phyloP scores from a whole-genome alignment of 2,888 invertebrate genomes.

The Scotopteryx bipunctaria region DNA sequence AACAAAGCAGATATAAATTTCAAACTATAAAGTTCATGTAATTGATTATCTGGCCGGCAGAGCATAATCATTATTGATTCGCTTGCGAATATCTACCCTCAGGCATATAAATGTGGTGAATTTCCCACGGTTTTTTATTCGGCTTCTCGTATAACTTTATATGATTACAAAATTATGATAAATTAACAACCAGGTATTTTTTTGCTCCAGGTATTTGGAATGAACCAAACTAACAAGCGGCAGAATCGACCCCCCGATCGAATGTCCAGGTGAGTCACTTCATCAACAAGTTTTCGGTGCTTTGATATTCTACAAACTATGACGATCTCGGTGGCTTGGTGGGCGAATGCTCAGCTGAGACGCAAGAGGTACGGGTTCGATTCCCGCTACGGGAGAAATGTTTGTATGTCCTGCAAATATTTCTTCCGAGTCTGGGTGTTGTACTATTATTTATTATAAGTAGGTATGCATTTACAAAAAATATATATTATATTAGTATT shows the following conservation, averaged over 20 bases:
- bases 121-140: slow-evolving; percentile 11
- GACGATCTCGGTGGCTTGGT: too few species aligned
- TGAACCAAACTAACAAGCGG: slow-evolving; percentile 64
- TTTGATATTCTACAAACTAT: not conserved
- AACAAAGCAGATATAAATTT: not conserved
- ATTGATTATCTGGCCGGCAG: not conserved
- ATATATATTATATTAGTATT: too few species aligned
- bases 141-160: not conserved
- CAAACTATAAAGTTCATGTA: not conserved
- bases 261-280: slow-evolving; percentile 63
- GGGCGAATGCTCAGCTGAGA: too few species aligned
- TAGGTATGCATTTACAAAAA: too few species aligned
- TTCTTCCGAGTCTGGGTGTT: too few species aligned
- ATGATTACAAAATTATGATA: not conserved
- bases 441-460: too few species aligned
- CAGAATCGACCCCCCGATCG: slow-evolving; percentile 69
- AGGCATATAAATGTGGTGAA: slow-evolving; percentile 6
- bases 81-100: slow-evolving; percentile 9
- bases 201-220: slow-evolving; percentile 76
- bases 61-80: not conserved
- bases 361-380: too few species aligned
- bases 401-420: too few species aligned
- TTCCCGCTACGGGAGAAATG: too few species aligned
- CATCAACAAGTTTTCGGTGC: not conserved
- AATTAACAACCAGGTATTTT: slow-evolving; percentile 11